Conservation (phyloP, 1,140 invertebrate genomes). For the Ditylenchus dipsaci region DNA sequence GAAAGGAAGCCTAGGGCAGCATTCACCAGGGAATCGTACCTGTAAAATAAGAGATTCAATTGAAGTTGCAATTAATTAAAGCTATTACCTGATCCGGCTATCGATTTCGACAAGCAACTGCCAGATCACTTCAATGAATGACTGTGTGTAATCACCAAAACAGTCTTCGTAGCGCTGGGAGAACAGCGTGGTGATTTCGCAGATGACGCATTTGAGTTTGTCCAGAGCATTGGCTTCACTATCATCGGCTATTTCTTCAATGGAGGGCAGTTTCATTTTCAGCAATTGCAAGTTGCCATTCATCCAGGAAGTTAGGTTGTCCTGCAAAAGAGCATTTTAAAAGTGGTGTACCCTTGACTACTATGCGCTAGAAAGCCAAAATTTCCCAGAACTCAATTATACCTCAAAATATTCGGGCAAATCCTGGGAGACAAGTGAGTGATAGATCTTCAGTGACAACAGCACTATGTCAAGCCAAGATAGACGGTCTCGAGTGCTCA, state of each 20-base stretch:
- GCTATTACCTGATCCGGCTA: conserved; percentile 66
- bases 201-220: conserved; percentile 83
- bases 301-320: conserved; percentile 40
- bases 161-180: conserved; percentile 97
- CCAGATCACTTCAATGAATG: conserved; percentile 89
- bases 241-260: conserved; percentile 63
- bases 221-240: conserved; percentile 75
- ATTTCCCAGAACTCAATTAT: neutral
- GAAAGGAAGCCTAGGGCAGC: conserved; percentile 90
- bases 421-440: conserved; percentile 41
- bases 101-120: conserved; percentile 69
- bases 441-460: conserved; percentile 29
- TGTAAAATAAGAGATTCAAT: conserved; percentile 1
- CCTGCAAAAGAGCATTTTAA: conserved; percentile 17
- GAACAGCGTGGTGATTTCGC: conserved; percentile 87
- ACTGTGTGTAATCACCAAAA: conserved; percentile 77
- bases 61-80: neutral
- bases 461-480: conserved; percentile 35
- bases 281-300: conserved; percentile 34
- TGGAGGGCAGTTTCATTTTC: conserved; percentile 25
- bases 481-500: conserved; percentile 8
- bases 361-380: neutral
- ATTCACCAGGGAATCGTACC: conserved; percentile 69
- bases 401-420: conserved; percentile 44
- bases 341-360: neutral